Evolutionary conservation across 2,797 vertebrate genomes (phyloP), one percentile per base, ranked within the genome.

Genomic region (Sebastes diploproa): DNA sequence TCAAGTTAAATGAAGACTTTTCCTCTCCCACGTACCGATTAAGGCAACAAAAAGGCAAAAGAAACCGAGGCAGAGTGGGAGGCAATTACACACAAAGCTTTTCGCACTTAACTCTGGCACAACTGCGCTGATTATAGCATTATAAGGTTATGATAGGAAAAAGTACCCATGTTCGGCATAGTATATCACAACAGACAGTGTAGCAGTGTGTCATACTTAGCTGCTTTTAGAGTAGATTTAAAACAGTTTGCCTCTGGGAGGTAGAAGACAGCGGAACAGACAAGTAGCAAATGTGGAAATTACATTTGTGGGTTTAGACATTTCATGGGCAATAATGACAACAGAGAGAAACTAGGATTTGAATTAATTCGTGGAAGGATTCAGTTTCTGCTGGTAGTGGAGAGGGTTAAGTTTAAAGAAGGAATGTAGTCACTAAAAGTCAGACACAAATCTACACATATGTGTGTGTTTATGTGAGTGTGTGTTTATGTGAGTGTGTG

Each of bases 51-150:
- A 80, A 27, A 64, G 30, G 29, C 4, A 64, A 68, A 50, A 77
- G 42, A 81, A 75, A 84, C 54, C 2, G 4, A 73, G 16, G 62
- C 11, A 4, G 81, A 65, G 83, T 83, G 78, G 86, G 87, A 83
- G 75, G 79, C 75, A 81, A 70, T 86, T 78, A 79, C 75, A 70
- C 77, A 70, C 36, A 65, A 34, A 78, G 82, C 34, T 68, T 79
- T 91, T 89, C 80, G 82, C 83, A 85, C 86, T 84, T 80, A 72
- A 85, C 83, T 86, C 54, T 46, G 30, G 65, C 62, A 77, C 72
- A 80, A 46, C 22, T 74, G 32, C 86, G 77, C 23, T 83, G 75
- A 87, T 70, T 71, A 72, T 77, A 66, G 72, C 58, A 54, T 67
- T 63, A 64, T 68, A 27, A 52, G 42, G 13, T 11, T 50, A 50